These are phyloP conservation scores for Phataginus tetradactyla DNA, from an alignment of 2,797 vertebrate genomes.

Conservation along the genomic window DNA sequence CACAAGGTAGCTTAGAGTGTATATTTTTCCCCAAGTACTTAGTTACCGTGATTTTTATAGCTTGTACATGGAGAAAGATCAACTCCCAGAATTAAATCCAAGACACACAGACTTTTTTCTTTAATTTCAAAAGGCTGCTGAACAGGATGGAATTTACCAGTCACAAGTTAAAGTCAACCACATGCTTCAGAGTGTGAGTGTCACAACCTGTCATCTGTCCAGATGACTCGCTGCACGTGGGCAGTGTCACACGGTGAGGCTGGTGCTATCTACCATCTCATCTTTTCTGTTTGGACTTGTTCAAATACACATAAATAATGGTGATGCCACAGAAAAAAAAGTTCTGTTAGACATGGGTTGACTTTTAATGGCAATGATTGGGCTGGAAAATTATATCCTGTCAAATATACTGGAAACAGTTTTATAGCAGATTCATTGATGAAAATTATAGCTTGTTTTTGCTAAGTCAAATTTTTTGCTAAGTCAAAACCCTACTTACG, in stretches of 20 bases:
- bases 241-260: not conserved
- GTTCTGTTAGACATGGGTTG: not conserved
- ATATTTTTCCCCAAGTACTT: not conserved
- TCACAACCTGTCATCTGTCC: not conserved
- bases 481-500: slow-evolving; percentile 34
- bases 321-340: not conserved
- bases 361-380: not conserved
- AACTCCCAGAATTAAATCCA: not conserved
- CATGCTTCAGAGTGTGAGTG: not conserved
- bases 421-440: slow-evolving; percentile 31
- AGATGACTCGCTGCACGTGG: rapidly evolving
- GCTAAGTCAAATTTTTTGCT: slow-evolving; percentile 46
- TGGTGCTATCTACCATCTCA: not conserved
- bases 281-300: not conserved
- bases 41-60: slow-evolving; percentile 9
- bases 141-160: not conserved
- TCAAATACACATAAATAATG: not conserved
- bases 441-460: slow-evolving; percentile 49
- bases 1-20: not conserved
- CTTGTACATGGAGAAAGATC: not conserved
- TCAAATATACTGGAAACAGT: not conserved
- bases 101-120: not conserved
- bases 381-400: not conserved
- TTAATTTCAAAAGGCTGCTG: not conserved
- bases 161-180: not conserved